Evolutionary conservation across 2,888 invertebrate species (phyloP).

Genomic region (Seira ritae): DNA sequence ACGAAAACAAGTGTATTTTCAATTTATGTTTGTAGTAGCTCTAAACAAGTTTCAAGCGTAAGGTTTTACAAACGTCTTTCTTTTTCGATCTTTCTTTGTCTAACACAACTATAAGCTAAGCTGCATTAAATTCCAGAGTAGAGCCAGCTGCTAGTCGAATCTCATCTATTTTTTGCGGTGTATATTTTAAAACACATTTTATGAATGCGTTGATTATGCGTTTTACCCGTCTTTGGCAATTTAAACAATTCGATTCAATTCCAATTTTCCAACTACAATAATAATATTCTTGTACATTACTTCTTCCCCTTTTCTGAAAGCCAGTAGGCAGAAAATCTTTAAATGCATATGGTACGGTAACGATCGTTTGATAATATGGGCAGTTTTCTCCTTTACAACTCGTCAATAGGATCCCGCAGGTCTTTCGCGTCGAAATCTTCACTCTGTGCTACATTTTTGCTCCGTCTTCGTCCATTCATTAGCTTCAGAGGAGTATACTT

Average conservation of each 20-base stretch:
- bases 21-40: too few relatives aligned
- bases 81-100: not conserved
- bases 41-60: slow-evolving; percentile 54
- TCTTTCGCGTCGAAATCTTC: slow-evolving; percentile 66
- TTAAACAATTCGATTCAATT: too few relatives aligned
- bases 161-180: too few relatives aligned
- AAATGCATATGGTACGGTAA: slow-evolving; percentile 20
- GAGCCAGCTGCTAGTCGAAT: too few relatives aligned
- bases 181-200: too few relatives aligned
- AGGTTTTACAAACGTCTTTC: slow-evolving; percentile 48
- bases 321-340: slow-evolving; percentile 15
- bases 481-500: slow-evolving; percentile 71
- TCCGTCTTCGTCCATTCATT: slow-evolving; percentile 62
- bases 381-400: slow-evolving; percentile 27
- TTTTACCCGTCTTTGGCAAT: too few relatives aligned
- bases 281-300: not conserved
- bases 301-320: slow-evolving; percentile 33
- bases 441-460: slow-evolving; percentile 57
- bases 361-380: not conserved
- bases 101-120: too few relatives aligned
- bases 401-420: slow-evolving; percentile 50
- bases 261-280: too few relatives aligned
- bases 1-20: too few relatives aligned
- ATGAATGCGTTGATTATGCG: too few relatives aligned
- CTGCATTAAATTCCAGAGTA: too few relatives aligned